These are phyloP conservation scores for Ceuthmochares aereus DNA, from an alignment of 2,113 vertebrate genomes.

Conservation along the genomic window DNA sequence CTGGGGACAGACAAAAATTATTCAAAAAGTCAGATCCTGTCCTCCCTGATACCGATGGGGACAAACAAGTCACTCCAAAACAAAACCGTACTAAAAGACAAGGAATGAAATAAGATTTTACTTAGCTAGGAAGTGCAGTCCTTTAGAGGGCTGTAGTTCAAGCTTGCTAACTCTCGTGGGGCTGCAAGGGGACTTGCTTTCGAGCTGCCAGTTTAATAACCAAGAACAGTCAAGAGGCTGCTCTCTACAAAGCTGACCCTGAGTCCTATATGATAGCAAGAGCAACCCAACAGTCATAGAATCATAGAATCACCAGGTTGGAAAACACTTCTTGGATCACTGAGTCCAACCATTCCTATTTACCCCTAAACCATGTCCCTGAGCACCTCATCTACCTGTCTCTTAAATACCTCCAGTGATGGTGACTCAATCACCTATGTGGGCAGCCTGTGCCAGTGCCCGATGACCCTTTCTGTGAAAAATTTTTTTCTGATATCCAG, in stretches of 20 bases:
- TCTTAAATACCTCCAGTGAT: too few species aligned
- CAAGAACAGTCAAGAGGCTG: background rate
- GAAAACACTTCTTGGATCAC: too few species aligned
- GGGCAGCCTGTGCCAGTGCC: too few species aligned
- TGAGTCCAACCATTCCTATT: too few species aligned
- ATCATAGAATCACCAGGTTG: too few species aligned
- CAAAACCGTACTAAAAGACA: background rate
- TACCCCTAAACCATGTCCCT: too few species aligned
- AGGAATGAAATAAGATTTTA: background rate
- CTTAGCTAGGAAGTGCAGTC: background rate
- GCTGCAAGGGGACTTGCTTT: background rate
- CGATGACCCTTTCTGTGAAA: too few species aligned
- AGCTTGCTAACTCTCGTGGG: background rate
- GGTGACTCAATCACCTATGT: too few species aligned
- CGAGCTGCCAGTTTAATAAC: background rate
- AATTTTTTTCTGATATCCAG: too few species aligned
- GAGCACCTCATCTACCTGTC: too few species aligned
- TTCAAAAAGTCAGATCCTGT: background rate
- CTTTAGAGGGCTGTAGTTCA: background rate
- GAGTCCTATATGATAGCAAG: background rate
- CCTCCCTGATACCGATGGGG: background rate
- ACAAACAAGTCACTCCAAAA: background rate
- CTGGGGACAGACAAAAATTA: background rate
- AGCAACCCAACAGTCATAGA: background rate
- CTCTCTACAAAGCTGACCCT: background rate